Evolutionary conservation across 2,797 vertebrate species (phyloP).

Genomic region (Melanogrammus aeglefinus): DNA sequence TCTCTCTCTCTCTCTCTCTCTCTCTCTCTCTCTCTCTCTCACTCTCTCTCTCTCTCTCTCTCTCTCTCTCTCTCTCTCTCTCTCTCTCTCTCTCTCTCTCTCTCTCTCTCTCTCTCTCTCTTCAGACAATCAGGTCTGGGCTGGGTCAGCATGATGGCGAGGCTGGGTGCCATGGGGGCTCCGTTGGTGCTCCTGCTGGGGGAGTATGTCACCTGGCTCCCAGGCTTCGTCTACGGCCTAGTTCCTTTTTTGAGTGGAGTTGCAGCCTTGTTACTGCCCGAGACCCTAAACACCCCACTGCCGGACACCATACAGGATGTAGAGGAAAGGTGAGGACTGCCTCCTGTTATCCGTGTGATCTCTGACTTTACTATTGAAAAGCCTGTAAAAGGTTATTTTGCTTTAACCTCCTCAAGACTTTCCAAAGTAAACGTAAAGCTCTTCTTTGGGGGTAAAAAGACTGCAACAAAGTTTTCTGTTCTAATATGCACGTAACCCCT

Average conservation of each 20-base stretch:
- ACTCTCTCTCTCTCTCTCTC: constrained; percentile 1
- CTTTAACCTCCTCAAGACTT: not conserved
- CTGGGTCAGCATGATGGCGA: constrained; percentile 75
- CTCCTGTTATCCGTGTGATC: not conserved
- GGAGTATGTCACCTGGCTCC: constrained; percentile 69
- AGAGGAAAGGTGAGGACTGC: constrained; percentile 75
- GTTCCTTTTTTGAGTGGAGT: constrained; percentile 75
- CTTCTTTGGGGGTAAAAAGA: not conserved
- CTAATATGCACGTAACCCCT: not conserved
- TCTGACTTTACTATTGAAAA: not conserved
- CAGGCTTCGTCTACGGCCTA: constrained; percentile 77
- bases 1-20: not conserved
- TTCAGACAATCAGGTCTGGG: constrained; percentile 87
- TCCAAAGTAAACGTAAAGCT: not conserved
- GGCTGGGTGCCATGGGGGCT: constrained; percentile 78
- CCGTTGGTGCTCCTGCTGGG: constrained; percentile 74
- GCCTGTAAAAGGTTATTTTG: not conserved
- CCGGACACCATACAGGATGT: constrained; percentile 83
- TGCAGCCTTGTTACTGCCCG: constrained; percentile 75
- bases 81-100: not conserved
- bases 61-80: not conserved
- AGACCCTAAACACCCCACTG: constrained; percentile 75
- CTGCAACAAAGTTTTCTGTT: not conserved
- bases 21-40: constrained; percentile 5
- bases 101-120: not conserved